Percentiles rank a stretch among this genome's conserved stretches.
Evolutionary conservation across 2,888 invertebrate genomes (phyloP).

Genomic region (Tenthredo livida): DNA sequence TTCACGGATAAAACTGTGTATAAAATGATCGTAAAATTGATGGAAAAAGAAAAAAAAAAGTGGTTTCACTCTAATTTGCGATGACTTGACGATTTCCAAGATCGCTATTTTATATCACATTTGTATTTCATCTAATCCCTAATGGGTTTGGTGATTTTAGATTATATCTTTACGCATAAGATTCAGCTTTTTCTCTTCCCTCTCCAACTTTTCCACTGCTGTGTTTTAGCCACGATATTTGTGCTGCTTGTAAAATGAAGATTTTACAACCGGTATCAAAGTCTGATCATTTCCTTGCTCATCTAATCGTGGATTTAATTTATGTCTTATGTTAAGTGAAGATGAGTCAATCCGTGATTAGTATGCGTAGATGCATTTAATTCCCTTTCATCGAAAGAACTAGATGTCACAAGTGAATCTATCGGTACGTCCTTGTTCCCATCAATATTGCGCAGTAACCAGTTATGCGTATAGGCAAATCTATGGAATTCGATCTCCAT

Average conservation of each 20-base stretch:
- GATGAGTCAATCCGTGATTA: slow-evolving; percentile 2
- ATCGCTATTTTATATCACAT: not conserved
- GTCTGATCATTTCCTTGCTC: not conserved
- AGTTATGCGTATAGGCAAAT: slow-evolving; percentile 41
- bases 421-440: slow-evolving; percentile 52
- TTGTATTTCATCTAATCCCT: not conserved
- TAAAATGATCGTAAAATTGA: not conserved
- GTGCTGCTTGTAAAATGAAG: not conserved
- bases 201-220: not conserved
- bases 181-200: not conserved
- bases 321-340: not conserved
- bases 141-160: not conserved
- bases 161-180: not conserved
- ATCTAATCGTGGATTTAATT: not conserved
- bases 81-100: not conserved
- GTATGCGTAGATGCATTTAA: slow-evolving; percentile 2
- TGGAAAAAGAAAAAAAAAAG: not conserved
- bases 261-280: not conserved
- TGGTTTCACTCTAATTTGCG: not conserved
- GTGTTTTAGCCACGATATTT: not conserved
- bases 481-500: slow-evolving; percentile 32
- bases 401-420: slow-evolving; percentile 47
- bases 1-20: not conserved
- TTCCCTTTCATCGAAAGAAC: slow-evolving; percentile 35
- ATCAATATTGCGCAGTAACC: slow-evolving; percentile 28